These are phyloP conservation scores for Trypoxylon attenuatum DNA, from an alignment of 2,888 invertebrate genomes.

Conservation along the genomic window DNA sequence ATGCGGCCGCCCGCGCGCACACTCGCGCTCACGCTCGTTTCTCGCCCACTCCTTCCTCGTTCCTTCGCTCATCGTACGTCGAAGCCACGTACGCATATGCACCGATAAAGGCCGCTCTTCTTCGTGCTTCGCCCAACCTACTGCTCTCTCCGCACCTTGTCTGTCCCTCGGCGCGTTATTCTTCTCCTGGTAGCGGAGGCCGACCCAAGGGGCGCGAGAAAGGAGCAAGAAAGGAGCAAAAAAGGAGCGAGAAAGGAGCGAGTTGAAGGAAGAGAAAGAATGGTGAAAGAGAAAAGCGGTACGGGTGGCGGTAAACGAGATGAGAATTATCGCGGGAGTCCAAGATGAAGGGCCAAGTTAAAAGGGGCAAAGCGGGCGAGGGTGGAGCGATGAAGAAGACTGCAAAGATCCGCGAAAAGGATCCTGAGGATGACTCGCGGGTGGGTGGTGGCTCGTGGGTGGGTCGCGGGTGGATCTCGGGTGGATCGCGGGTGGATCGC, in stretches of 20 bases:
- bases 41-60: background rate
- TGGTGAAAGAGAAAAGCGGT: constrained; percentile 20
- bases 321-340: constrained; percentile 54
- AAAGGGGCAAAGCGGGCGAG: background rate
- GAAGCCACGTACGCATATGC: background rate
- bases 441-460: background rate
- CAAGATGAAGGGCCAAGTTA: background rate
- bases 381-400: background rate
- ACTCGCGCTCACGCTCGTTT: constrained; percentile 4
- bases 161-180: constrained; percentile 22
- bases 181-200: too few relatives aligned
- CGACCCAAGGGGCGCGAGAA: constrained; percentile 1
- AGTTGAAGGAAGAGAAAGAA: background rate
- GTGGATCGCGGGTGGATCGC: background rate
- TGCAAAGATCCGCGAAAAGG: constrained; percentile 18
- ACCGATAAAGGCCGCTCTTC: background rate
- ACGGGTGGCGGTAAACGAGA: constrained; percentile 21
- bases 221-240: background rate
- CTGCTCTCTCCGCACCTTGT: constrained; percentile 2
- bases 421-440: constrained; percentile 10
- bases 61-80: constrained; percentile 2
- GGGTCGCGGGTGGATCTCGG: background rate
- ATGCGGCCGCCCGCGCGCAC: constrained; percentile 21
- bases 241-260: background rate
- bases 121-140: constrained; percentile 8